Percentiles rank a stretch among this genome's conserved stretches.
phyloP scores from a whole-genome alignment of 2,113 vertebrate genomes.

The Megaptera novaeangliae region DNA sequence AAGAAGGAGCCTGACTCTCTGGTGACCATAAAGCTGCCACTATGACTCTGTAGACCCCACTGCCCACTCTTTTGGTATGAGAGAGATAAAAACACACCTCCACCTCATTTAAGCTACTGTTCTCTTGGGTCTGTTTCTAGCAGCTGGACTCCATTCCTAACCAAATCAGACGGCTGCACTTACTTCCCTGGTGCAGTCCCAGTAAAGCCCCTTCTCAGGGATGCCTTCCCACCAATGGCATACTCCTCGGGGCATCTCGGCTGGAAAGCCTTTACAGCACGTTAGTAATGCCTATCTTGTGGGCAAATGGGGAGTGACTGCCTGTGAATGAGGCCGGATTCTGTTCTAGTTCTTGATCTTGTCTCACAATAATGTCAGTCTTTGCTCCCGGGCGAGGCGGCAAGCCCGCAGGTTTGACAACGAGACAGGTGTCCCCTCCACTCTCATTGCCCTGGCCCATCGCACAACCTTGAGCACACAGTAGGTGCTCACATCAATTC shows the following conservation, averaged over 20 bases:
- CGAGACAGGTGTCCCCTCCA: accelerated
- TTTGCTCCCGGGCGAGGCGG: accelerated
- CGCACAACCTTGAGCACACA: accelerated
- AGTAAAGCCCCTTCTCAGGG: neutral
- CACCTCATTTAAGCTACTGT: neutral
- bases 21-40: neutral
- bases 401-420: neutral
- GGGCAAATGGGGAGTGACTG: accelerated
- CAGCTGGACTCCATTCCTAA: neutral
- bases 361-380: neutral
- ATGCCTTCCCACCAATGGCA: accelerated
- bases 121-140: neutral
- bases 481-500: neutral
- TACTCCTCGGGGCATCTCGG: accelerated
- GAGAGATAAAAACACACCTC: neutral
- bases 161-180: neutral
- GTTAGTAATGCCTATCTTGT: accelerated
- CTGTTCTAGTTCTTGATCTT: neutral
- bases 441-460: accelerated
- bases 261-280: accelerated
- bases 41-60: too few species aligned
- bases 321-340: accelerated
- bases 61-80: neutral
- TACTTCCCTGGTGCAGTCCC: too few species aligned
- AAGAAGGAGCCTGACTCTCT: neutral